Conservation (phyloP, 2,797 vertebrate genomes). For the Lophius americanus region DNA sequence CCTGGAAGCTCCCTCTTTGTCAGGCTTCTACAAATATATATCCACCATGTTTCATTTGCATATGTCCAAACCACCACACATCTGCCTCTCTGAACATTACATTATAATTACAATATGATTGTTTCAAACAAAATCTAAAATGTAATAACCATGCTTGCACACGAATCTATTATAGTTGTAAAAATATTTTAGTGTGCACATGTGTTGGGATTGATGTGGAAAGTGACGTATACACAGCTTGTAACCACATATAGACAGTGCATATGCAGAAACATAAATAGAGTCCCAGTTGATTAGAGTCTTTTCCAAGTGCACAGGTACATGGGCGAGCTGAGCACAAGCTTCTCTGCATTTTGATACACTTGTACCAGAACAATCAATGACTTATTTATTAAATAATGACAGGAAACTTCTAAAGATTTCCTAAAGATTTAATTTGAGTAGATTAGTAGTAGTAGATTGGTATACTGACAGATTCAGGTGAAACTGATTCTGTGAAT, state of each 20-base stretch:
- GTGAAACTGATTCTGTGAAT: too few relatives aligned
- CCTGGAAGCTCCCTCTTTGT: too few relatives aligned
- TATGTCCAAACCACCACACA: too few relatives aligned
- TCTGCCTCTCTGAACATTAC: too few relatives aligned
- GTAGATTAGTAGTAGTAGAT: background rate
- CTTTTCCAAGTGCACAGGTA: background rate
- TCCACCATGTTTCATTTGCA: too few relatives aligned
- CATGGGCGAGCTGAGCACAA: background rate
- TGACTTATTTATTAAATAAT: conserved; percentile 15
- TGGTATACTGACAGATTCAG: background rate
- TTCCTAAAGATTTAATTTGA: too few relatives aligned
- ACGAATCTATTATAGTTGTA: background rate
- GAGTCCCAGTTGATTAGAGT: background rate
- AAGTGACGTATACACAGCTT: background rate
- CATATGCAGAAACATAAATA: background rate
- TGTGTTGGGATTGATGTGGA: background rate
- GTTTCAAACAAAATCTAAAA: background rate
- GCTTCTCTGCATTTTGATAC: background rate
- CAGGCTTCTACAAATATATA: too few relatives aligned
- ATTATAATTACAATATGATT: too few relatives aligned
- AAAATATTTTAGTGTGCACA: background rate
- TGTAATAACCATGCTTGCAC: background rate
- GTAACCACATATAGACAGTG: background rate
- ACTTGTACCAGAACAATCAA: background rate
- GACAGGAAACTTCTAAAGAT: background rate